Conservation (phyloP, 2,113 vertebrate species). For the Budorcas taxicolor region DNA sequence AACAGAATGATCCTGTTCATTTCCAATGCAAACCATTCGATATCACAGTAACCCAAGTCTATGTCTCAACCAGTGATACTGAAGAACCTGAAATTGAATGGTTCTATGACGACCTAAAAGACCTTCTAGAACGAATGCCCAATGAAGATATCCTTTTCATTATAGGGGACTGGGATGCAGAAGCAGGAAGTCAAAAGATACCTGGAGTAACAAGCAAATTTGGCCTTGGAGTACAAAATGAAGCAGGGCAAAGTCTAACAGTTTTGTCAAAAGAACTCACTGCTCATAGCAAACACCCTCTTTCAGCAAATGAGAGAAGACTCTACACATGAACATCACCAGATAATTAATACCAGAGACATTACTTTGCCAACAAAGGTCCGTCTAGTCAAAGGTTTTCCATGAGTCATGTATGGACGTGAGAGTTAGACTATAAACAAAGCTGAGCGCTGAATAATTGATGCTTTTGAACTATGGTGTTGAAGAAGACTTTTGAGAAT, state of each 20-base stretch:
- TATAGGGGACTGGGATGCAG: not conserved
- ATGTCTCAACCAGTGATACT: not conserved
- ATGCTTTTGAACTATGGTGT: not conserved
- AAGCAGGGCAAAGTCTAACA: not conserved
- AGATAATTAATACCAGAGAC: not conserved
- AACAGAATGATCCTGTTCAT: not conserved
- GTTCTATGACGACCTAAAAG: not conserved
- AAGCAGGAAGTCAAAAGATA: not conserved
- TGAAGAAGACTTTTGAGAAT: not conserved
- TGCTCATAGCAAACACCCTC: not conserved
- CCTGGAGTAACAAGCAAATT: not conserved
- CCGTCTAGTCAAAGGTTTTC: not conserved
- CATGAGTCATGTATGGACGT: not conserved
- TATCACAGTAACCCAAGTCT: not conserved
- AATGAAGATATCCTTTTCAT: not conserved
- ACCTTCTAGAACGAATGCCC: not conserved
- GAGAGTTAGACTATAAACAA: not conserved
- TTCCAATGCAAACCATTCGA: not conserved
- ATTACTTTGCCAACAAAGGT: not conserved
- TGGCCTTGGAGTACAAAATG: not conserved
- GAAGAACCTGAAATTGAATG: not conserved
- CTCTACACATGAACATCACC: not conserved
- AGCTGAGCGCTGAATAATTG: not conserved
- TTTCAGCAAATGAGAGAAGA: not conserved
- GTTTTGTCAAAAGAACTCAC: not conserved